phyloP scores from a whole-genome alignment of 2,113 vertebrate species.

The Rhinoderma darwinii region DNA sequence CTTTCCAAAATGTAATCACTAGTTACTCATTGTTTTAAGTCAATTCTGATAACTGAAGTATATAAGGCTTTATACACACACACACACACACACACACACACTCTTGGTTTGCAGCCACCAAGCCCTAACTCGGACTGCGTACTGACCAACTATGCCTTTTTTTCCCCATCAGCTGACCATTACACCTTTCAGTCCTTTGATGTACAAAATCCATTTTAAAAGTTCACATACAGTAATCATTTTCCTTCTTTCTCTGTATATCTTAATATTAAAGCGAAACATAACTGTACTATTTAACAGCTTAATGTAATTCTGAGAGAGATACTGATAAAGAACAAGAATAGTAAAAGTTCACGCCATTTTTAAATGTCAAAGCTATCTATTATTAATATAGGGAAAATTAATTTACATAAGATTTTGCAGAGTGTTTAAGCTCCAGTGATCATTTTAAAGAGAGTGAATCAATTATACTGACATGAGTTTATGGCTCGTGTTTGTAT shows the following conservation, averaged over 20 bases:
- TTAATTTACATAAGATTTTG: conserved; percentile 44
- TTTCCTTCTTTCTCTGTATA: background rate
- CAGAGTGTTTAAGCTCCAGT: conserved; percentile 18
- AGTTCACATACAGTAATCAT: background rate
- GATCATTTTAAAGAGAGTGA: conserved; percentile 25
- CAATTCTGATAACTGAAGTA: too few species aligned
- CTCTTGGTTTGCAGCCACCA: too few species aligned
- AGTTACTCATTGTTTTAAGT: too few species aligned
- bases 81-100: too few species aligned
- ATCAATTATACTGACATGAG: conserved; percentile 24
- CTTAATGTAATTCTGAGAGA: conserved; percentile 16
- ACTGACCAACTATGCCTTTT: too few species aligned
- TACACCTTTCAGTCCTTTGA: too few species aligned
- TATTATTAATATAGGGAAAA: conserved; percentile 24
- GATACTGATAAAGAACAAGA: conserved; percentile 11
- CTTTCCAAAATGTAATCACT: too few species aligned
- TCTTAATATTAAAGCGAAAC: conserved; percentile 12
- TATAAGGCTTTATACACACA: too few species aligned
- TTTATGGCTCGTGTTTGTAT: conserved; percentile 6
- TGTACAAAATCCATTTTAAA: background rate
- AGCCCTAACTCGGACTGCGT: too few species aligned
- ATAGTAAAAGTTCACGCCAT: conserved; percentile 29
- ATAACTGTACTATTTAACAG: conserved; percentile 26
- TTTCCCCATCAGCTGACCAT: too few species aligned
- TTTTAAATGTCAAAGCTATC: conserved; percentile 45